A percentile compares a stretch with the other conserved stretches of the same genome.
Evolutionary conservation across 64 coral and sea anemone genomes (phyloP).

Genomic region (Montipora sp.): DNA sequence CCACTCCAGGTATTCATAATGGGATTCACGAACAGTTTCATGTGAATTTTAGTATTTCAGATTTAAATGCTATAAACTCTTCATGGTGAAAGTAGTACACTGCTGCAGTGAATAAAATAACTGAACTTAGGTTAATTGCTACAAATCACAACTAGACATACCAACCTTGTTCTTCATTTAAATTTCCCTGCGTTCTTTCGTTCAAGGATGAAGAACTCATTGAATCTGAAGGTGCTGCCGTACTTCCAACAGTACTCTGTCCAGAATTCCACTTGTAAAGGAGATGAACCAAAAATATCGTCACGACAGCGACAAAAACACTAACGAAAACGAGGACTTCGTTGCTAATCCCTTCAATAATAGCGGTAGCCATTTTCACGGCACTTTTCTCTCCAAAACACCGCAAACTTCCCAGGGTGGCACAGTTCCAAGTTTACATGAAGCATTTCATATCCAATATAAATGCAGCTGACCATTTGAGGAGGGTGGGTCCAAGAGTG

Average conservation of each 20-base stretch:
- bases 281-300: constrained; percentile 30
- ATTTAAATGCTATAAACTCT: no score
- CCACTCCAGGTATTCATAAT: no score
- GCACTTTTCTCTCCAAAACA: background rate
- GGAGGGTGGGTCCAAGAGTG: background rate
- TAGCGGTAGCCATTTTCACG: constrained; percentile 36
- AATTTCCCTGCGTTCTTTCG: background rate
- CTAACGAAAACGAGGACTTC: constrained; percentile 69
- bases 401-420: background rate
- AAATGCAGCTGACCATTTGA: background rate
- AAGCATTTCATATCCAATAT: background rate
- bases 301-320: constrained; percentile 46
- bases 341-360: constrained; percentile 88
- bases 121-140: no score
- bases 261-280: constrained; percentile 29
- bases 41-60: no score
- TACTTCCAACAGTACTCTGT: background rate
- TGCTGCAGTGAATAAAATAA: no score
- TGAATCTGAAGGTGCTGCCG: background rate
- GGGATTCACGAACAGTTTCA: no score
- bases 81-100: no score
- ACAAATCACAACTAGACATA: background rate
- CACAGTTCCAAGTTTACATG: background rate
- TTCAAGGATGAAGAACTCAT: background rate
- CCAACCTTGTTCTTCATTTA: constrained; percentile 16